Base-by-base conservation (phyloP, 2,888 invertebrate genomes). In the Acanthosepion esculentum region DNA sequence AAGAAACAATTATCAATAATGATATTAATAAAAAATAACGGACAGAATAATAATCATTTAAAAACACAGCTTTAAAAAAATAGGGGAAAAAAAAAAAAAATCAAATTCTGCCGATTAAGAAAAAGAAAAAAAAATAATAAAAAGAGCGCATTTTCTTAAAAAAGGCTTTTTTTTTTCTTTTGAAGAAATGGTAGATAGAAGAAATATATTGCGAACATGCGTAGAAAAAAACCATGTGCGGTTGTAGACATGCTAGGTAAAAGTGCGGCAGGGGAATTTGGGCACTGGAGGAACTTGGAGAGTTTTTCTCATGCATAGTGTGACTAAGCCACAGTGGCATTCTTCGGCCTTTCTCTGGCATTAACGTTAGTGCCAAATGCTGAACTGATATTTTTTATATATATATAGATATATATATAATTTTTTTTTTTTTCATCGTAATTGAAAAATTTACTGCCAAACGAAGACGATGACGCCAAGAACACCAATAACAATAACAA, bases 291-390 rank as follows among this genome's bases (percentile, higher is more conserved):
- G 78, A 78, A 78, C n/a, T 78, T 78, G n/a, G 33, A 78, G 78
- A 78, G 18, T 78, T 78, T 53, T n/a, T 41, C 18, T 18, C 93
- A 93, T 93, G 93, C 93, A 93, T 48, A 53, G 93, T 50, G 93
- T 93, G n/a, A 93, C 93, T 93, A 93, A 93, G 93, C 93, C 93
- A 93, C 93, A 93, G 93, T 93, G 93, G 93, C 93, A 93, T 93
- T 93, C 93, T n/a, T 93, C 53, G 93, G 48, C 93, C 93, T 93
- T 48, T 53, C 93, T 93, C 93, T 93, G 93, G 93, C 93, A 93
- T 50, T 93, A 93, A 93, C 53, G 53, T 48, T 93, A 29, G 93
- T 93, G 93, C 93, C 93, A 93, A 93, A 93, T 93, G 48, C 93
- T 93, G 48, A 93, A 53, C 48, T 93, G n/a, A 92, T 48, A 92